Percentiles rank a stretch among this genome's conserved stretches.
Evolutionary conservation across 2,888 invertebrate species (phyloP).

Genomic region (Amblyteles armatorius): DNA sequence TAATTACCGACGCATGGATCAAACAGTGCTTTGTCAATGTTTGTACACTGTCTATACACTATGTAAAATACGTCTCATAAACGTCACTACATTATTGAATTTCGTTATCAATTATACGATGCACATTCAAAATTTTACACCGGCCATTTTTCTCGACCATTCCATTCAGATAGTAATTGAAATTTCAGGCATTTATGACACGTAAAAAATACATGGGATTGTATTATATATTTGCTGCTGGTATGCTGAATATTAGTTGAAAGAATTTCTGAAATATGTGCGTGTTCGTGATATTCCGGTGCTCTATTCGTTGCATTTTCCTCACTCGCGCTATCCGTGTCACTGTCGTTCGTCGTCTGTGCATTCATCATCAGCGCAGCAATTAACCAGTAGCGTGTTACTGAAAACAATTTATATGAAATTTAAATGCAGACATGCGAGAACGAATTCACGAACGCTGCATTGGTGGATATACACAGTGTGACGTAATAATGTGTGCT

Average conservation of each 20-base stretch:
- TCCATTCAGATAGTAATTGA: no score
- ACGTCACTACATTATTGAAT: conserved; percentile 46
- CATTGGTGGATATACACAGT: conserved; percentile 45
- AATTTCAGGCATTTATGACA: no score
- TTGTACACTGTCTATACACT: not conserved
- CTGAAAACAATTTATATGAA: conserved; percentile 54
- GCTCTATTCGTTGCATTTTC: conserved; percentile 55
- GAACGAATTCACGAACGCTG: conserved; percentile 15
- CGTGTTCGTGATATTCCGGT: conserved; percentile 4
- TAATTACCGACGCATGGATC: conserved; percentile 64
- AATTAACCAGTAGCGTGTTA: conserved; percentile 67
- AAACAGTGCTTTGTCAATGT: conserved; percentile 60
- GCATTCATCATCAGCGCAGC: conserved; percentile 67
- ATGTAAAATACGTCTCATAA: conserved; percentile 35
- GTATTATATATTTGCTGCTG: no score
- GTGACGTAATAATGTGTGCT: conserved; percentile 65
- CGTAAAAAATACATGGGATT: no score
- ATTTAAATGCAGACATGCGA: conserved; percentile 30
- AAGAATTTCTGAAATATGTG: no score
- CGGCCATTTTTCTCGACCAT: no score
- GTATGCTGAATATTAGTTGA: no score
- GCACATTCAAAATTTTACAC: conserved; percentile 1
- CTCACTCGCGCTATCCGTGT: conserved; percentile 7
- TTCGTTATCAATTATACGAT: conserved; percentile 56
- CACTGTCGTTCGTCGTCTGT: conserved; percentile 44